phyloP scores from a whole-genome alignment of 2,888 invertebrate species.

The Rutpela maculata region DNA sequence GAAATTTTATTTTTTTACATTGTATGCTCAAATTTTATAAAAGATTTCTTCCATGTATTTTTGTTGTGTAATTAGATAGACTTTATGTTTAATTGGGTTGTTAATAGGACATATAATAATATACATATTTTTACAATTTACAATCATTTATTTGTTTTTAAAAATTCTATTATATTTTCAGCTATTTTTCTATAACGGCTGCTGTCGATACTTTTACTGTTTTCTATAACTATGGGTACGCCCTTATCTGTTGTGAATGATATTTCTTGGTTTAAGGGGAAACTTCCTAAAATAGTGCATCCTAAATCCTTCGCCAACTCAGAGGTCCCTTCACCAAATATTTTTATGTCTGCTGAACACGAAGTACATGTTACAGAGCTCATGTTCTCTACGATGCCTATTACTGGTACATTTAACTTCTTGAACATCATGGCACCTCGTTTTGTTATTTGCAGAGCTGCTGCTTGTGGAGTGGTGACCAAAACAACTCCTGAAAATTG shows the following conservation, averaged over 20 bases:
- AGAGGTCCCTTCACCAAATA: constrained; percentile 84
- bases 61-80: constrained; percentile 45
- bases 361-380: constrained; percentile 85
- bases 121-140: constrained; percentile 57
- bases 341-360: constrained; percentile 83
- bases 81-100: constrained; percentile 57
- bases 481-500: constrained; percentile 83
- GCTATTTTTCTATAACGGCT: constrained; percentile 63
- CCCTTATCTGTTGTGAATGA: constrained; percentile 84
- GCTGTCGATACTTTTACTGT: constrained; percentile 74
- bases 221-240: constrained; percentile 83
- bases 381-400: constrained; percentile 96
- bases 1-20: constrained; percentile 40
- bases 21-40: constrained; percentile 49
- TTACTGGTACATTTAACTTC: constrained; percentile 87
- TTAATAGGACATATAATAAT: constrained; percentile 59
- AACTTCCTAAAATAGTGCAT: constrained; percentile 81
- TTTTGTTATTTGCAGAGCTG: constrained; percentile 89
- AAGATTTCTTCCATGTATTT: constrained; percentile 52
- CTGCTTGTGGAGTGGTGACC: constrained; percentile 94
- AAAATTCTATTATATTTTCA: constrained; percentile 60
- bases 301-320: constrained; percentile 80
- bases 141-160: constrained; percentile 45
- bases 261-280: constrained; percentile 84
- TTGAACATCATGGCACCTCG: constrained; percentile 92